phyloP scores from a whole-genome alignment of 2,113 vertebrate species.

The Entosphenus tridentatus region DNA sequence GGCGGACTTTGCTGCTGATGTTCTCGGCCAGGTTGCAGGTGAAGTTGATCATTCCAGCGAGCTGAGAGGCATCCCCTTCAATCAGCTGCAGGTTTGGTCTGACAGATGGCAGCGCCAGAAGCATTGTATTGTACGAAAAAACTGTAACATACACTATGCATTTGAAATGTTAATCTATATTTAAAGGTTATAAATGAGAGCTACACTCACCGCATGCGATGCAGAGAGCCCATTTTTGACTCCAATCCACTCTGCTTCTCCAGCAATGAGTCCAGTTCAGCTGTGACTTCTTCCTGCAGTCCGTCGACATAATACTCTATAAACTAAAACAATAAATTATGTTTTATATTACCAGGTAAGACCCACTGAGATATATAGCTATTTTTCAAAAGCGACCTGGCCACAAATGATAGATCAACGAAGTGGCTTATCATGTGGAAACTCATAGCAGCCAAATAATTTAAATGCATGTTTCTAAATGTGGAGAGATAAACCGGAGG shows the following conservation, averaged over 20 bases:
- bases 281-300: slow-evolving; percentile 45
- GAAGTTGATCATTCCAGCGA: slow-evolving; percentile 86
- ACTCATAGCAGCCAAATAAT: neutral
- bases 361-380: neutral
- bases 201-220: slow-evolving; percentile 61
- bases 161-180: rapidly evolving
- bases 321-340: neutral
- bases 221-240: slow-evolving; percentile 64
- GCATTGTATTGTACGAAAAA: too few species aligned
- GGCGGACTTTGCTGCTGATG: slow-evolving; percentile 81
- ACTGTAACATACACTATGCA: neutral
- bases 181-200: neutral
- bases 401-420: neutral
- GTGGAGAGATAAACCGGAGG: too few species aligned
- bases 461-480: neutral
- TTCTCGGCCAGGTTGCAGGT: slow-evolving; percentile 90
- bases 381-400: neutral
- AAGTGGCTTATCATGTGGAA: neutral
- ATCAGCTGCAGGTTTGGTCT: slow-evolving; percentile 85
- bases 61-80: slow-evolving; percentile 69
- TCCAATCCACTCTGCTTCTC: slow-evolving; percentile 51
- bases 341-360: neutral
- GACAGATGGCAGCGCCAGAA: slow-evolving; percentile 6
- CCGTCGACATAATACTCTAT: slow-evolving; percentile 5
- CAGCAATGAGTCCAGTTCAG: slow-evolving; percentile 47